These are phyloP conservation scores for Temnothorax curvispinosus DNA, from an alignment of 1,140 invertebrate genomes.

Conservation along the genomic window DNA sequence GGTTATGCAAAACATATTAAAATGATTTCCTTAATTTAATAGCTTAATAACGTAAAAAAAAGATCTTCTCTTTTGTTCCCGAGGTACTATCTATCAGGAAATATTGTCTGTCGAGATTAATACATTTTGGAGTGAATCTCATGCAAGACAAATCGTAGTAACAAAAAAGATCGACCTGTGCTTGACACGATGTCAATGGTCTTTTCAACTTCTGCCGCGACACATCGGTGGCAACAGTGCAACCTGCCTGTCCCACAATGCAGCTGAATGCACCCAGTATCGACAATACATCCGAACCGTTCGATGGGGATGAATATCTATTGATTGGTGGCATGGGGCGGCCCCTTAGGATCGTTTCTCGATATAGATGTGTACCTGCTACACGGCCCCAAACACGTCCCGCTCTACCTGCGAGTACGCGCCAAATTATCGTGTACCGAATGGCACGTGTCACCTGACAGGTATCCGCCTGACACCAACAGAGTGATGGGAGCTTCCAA, in stretches of 20 bases:
- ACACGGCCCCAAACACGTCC: slow-evolving; percentile 66
- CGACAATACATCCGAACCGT: slow-evolving; percentile 79
- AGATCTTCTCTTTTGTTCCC: background rate
- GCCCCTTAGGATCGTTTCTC: slow-evolving; percentile 77
- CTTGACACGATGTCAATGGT: slow-evolving; percentile 45
- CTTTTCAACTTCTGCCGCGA: slow-evolving; percentile 37
- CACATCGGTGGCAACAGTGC: slow-evolving; percentile 74
- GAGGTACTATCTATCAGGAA: background rate
- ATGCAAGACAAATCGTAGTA: slow-evolving; percentile 40
- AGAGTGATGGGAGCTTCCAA: slow-evolving; percentile 45
- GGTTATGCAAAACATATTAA: background rate
- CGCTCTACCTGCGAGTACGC: slow-evolving; percentile 79
- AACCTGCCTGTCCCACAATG: slow-evolving; percentile 79
- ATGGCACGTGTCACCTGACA: slow-evolving; percentile 81
- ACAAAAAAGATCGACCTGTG: slow-evolving; percentile 51
- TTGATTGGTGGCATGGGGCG: slow-evolving; percentile 80
- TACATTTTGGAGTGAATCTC: slow-evolving; percentile 4
- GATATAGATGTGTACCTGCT: slow-evolving; percentile 79
- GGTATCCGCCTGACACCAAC: slow-evolving; percentile 75
- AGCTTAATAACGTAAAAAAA: background rate
- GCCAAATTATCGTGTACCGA: slow-evolving; percentile 79
- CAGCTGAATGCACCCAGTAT: slow-evolving; percentile 82
- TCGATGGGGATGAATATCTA: slow-evolving; percentile 84
- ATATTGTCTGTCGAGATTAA: slow-evolving; percentile 26
- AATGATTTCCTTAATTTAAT: background rate